Conservation (phyloP, 1,140 invertebrate genomes). For the Teleogryllus occipitalis region DNA sequence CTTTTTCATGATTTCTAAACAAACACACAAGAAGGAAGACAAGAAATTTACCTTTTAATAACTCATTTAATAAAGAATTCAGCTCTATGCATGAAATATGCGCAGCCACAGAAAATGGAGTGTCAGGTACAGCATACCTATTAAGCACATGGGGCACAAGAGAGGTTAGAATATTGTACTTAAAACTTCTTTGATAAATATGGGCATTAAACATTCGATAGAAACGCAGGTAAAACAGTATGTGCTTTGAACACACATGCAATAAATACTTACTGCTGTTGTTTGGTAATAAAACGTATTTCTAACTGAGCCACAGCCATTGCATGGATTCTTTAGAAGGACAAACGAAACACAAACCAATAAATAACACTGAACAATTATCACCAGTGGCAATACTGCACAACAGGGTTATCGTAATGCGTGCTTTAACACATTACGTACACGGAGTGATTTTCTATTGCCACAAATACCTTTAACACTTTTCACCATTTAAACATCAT, state of each 20-base stretch:
- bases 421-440: too few species aligned
- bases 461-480: too few species aligned
- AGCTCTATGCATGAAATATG: slow-evolving; percentile 58
- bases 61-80: slow-evolving; percentile 70
- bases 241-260: not conserved
- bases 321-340: too few species aligned
- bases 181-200: not conserved
- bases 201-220: not conserved
- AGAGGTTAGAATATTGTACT: slow-evolving; percentile 24
- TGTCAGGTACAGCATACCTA: slow-evolving; percentile 81
- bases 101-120: slow-evolving; percentile 68
- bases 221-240: not conserved
- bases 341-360: too few species aligned
- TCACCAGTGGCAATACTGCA: too few species aligned
- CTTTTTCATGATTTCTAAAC: not conserved
- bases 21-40: not conserved
- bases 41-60: slow-evolving; percentile 55
- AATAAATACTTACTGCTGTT: slow-evolving; percentile 57
- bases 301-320: slow-evolving; percentile 46
- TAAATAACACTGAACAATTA: too few species aligned
- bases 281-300: slow-evolving; percentile 70
- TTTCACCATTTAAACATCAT: too few species aligned
- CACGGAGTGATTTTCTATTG: too few species aligned
- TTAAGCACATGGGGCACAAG: slow-evolving; percentile 30
- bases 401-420: too few species aligned